Evolutionary conservation across 2,888 invertebrate genomes (phyloP).

Genomic region (Geotrupes spiniger): DNA sequence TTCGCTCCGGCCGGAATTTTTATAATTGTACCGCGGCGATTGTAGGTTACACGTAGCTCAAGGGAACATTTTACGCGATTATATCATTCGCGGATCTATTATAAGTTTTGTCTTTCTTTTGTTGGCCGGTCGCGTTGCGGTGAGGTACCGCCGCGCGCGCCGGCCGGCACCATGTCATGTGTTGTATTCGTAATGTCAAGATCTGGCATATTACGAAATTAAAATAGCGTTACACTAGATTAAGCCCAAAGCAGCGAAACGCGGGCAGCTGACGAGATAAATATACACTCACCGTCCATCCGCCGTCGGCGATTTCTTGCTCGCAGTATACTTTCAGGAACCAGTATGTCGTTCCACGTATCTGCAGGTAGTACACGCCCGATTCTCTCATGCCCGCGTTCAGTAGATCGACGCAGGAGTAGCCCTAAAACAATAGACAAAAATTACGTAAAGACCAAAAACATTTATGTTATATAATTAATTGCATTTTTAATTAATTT

Average conservation of each 20-base stretch:
- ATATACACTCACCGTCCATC: slow-evolving; percentile 84
- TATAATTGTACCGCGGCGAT: slow-evolving; percentile 1
- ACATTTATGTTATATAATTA: neutral
- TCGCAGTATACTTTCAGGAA: slow-evolving; percentile 90
- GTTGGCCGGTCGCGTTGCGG: too few relatives aligned
- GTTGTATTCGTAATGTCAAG: too few relatives aligned
- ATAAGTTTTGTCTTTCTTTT: slow-evolving; percentile 7
- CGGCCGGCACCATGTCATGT: too few relatives aligned
- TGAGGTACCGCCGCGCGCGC: too few relatives aligned
- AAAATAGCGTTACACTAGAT: too few relatives aligned
- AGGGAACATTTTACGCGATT: slow-evolving; percentile 13
- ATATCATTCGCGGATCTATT: neutral
- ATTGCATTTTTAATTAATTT: neutral
- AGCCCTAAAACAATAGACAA: slow-evolving; percentile 62
- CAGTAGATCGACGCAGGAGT: slow-evolving; percentile 81
- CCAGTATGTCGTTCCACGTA: slow-evolving; percentile 89
- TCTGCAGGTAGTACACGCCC: slow-evolving; percentile 86
- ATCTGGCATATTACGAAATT: too few relatives aligned
- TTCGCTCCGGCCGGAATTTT: too few relatives aligned
- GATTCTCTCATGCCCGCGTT: slow-evolving; percentile 85
- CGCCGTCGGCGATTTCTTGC: slow-evolving; percentile 84
- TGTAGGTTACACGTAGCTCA: slow-evolving; percentile 15
- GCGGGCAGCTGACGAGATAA: too few relatives aligned
- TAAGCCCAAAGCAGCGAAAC: too few relatives aligned
- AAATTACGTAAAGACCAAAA: slow-evolving; percentile 16